A percentile compares a stretch with the other conserved stretches of the same genome.
phyloP scores from a whole-genome alignment of 2,797 vertebrate genomes.

The Pristis pectinata region DNA sequence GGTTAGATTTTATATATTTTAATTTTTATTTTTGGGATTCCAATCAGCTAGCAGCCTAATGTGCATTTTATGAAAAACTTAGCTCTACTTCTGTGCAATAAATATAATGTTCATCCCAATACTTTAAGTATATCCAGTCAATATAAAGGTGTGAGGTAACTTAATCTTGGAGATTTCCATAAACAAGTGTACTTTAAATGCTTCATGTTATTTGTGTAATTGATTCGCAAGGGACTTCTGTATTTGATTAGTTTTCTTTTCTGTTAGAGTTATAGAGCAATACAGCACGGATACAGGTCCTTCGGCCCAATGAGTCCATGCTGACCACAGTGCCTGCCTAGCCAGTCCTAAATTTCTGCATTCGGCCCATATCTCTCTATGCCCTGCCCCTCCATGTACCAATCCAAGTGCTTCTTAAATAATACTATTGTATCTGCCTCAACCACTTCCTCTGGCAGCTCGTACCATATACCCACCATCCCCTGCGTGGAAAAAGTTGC shows the following conservation, averaged over 20 bases:
- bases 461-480: too few relatives aligned
- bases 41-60: background rate
- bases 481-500: too few relatives aligned
- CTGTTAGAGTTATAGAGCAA: too few relatives aligned
- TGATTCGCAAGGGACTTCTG: background rate
- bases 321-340: too few relatives aligned
- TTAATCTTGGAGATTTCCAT: background rate
- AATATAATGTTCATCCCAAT: background rate
- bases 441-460: too few relatives aligned
- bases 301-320: too few relatives aligned
- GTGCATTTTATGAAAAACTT: background rate
- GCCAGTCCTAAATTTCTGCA: too few relatives aligned
- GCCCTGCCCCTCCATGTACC: too few relatives aligned
- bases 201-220: background rate
- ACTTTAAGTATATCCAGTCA: background rate
- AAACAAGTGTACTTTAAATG: background rate
- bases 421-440: too few relatives aligned
- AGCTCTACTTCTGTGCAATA: background rate
- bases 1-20: background rate
- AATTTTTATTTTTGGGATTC: background rate
- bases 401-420: too few relatives aligned
- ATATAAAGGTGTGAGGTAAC: background rate
- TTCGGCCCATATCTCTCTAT: too few relatives aligned
- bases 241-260: background rate
- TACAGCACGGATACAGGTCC: too few relatives aligned